Percentiles rank a stretch among this genome's conserved stretches.
phyloP scores from a whole-genome alignment of 2,888 invertebrate species.

The Elegia similella region DNA sequence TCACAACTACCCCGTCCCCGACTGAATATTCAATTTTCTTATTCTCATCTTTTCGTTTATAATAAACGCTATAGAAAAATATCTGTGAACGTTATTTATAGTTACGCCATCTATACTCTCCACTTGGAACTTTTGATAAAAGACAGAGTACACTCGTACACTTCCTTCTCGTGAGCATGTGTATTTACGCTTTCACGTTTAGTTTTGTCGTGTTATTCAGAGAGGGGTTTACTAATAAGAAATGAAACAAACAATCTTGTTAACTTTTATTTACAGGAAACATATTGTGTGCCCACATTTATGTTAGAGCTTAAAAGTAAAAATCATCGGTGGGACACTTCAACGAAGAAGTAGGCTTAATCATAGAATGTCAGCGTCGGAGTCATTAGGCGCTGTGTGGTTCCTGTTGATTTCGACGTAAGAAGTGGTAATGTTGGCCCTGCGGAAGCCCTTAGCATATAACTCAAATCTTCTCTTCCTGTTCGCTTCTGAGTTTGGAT shows the following conservation, averaged over 20 bases:
- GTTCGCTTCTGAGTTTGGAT: slow-evolving; percentile 47
- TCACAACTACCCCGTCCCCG: too few relatives aligned
- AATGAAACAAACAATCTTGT: background rate
- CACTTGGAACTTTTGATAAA: background rate
- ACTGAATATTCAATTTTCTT: too few relatives aligned
- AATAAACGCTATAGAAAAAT: too few relatives aligned
- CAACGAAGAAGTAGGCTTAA: slow-evolving; percentile 6
- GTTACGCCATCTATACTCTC: background rate
- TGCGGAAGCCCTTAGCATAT: slow-evolving; percentile 45
- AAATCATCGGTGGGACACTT: slow-evolving; percentile 32
- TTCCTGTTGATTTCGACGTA: slow-evolving; percentile 69
- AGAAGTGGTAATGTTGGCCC: slow-evolving; percentile 50
- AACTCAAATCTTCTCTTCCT: slow-evolving; percentile 57
- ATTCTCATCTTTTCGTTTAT: too few relatives aligned
- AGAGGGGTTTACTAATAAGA: background rate
- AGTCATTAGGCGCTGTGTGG: slow-evolving; percentile 33
- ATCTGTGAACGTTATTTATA: too few relatives aligned
- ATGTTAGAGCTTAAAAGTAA: slow-evolving; percentile 10
- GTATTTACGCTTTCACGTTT: too few relatives aligned
- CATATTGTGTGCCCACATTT: slow-evolving; percentile 7
- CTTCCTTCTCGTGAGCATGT: background rate
- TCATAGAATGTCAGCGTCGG: background rate
- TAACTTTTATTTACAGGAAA: slow-evolving; percentile 16
- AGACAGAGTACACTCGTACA: background rate
- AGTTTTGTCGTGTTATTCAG: background rate